Conservation (phyloP, 2,113 vertebrate species). For the Salminus brasiliensis region DNA sequence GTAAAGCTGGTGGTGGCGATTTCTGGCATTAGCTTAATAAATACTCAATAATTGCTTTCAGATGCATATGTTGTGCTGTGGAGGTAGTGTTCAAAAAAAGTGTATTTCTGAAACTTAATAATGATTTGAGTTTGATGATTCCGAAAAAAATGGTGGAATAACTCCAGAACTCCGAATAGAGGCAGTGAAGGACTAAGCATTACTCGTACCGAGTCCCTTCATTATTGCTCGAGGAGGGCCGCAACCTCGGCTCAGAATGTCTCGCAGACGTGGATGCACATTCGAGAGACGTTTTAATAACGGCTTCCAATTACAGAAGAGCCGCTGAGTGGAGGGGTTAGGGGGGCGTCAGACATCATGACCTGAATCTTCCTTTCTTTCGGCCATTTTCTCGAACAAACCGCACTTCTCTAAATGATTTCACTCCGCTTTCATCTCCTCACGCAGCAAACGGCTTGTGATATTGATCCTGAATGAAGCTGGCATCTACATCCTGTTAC, state of each 20-base stretch:
- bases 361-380: conserved; percentile 32
- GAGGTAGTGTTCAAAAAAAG: too few species aligned
- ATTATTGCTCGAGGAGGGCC: not conserved
- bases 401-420: conserved; percentile 22
- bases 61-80: too few species aligned
- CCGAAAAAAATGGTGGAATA: too few species aligned
- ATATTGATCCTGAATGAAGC: conserved; percentile 33
- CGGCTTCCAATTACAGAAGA: conserved; percentile 29
- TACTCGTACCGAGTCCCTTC: conserved; percentile 5
- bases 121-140: not conserved
- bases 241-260: not conserved
- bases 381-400: conserved; percentile 37
- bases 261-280: conserved; percentile 31
- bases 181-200: not conserved
- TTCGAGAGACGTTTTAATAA: conserved; percentile 48
- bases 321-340: not conserved
- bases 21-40: too few species aligned
- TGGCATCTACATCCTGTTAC: conserved; percentile 39
- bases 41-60: too few species aligned
- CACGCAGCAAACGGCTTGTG: not conserved
- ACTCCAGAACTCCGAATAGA: not conserved
- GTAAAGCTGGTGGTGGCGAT: too few species aligned
- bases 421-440: conserved; percentile 28
- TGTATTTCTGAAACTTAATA: too few species aligned
- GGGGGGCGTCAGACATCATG: conserved; percentile 21